A percentile compares a stretch with the other conserved stretches of the same genome.
Conservation (phyloP, 2,888 invertebrate genomes). For the Alitta virens region DNA sequence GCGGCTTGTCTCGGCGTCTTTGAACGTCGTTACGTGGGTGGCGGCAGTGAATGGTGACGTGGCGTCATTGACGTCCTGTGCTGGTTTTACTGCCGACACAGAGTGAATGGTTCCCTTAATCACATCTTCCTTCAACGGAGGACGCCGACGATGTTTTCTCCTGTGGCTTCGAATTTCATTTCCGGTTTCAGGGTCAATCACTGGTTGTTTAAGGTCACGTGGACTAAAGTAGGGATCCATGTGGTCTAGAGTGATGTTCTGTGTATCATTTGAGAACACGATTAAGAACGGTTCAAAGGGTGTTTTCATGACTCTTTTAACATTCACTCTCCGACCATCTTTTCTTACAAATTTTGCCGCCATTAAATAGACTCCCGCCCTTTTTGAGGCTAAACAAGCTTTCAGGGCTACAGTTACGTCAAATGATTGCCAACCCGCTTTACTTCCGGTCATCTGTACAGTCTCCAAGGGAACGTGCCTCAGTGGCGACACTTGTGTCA, state of each 20-base stretch:
- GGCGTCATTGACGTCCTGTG: neutral
- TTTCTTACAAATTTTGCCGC: constrained; percentile 44
- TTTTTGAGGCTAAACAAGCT: constrained; percentile 37
- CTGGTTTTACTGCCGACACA: neutral
- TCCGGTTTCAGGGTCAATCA: constrained; percentile 11
- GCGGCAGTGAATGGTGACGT: neutral
- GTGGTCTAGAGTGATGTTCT: constrained; percentile 41
- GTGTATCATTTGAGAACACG: constrained; percentile 54
- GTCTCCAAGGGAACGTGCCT: constrained; percentile 35
- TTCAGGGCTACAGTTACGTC: constrained; percentile 47
- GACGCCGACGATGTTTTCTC: neutral
- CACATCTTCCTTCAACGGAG: no score
- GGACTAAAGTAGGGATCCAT: constrained; percentile 16
- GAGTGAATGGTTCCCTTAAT: neutral
- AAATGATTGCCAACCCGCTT: constrained; percentile 51
- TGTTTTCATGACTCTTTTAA: constrained; percentile 43
- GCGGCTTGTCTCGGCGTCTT: neutral
- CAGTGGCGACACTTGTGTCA: constrained; percentile 42
- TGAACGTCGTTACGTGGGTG: no score
- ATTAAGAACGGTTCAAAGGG: constrained; percentile 53
- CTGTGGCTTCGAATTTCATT: neutral
- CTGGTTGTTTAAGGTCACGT: constrained; percentile 11
- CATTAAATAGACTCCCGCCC: constrained; percentile 37
- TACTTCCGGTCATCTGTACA: constrained; percentile 30
- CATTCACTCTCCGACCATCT: constrained; percentile 27